Evolutionary conservation across 2,888 invertebrate genomes (phyloP), one percentile per base, ranked within the genome.

Genomic region (Smittia sp.): DNA sequence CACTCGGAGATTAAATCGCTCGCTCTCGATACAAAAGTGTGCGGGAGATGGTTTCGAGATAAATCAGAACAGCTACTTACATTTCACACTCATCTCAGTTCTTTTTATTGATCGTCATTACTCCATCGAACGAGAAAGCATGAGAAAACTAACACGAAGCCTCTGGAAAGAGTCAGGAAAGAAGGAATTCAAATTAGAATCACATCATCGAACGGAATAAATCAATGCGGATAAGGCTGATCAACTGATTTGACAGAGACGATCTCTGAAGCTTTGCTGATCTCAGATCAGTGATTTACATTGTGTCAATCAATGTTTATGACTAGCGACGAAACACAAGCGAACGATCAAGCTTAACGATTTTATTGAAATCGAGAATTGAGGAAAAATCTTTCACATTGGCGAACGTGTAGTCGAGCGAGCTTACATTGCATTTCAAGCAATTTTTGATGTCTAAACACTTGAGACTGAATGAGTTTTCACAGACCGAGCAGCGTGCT

Each of bases 91-190:
- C 63, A 63, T 25, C 25, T 27, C 15, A 25, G 22, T 27, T 63
- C n/a, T n/a, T 63, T 25, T 63, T 63, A 27, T 63, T 63, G 63
- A 63, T 63, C 63, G 63, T 63, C 63, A 63, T 63, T 63, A 63
- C 63, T 63, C 4, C 58, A 58, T 22, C n/a, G 22, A 3, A 58
- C 58, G 18, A 22, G 63, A 63, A 46, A 58, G 18, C 58, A 18
- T 13, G n/a, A 2, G 58, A 3, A 2, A 11, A n/a, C n/a, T 58
- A 20, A 22, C 58, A 15, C 58, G 15, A 20, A 63, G 13, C n/a
- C 25, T 15, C 63, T 24, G 27, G 4, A 63, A 58, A 7, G 24
- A 58, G 2, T 46, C 52, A 46, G n/a, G n/a, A 18, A 6, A 9
- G 22, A 63, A 25, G 27, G 13, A 63, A 27, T 13, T 9, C 27